These are phyloP conservation scores for Pipistrellus nathusii DNA, from an alignment of 2,797 vertebrate species.

Conservation along the genomic window DNA sequence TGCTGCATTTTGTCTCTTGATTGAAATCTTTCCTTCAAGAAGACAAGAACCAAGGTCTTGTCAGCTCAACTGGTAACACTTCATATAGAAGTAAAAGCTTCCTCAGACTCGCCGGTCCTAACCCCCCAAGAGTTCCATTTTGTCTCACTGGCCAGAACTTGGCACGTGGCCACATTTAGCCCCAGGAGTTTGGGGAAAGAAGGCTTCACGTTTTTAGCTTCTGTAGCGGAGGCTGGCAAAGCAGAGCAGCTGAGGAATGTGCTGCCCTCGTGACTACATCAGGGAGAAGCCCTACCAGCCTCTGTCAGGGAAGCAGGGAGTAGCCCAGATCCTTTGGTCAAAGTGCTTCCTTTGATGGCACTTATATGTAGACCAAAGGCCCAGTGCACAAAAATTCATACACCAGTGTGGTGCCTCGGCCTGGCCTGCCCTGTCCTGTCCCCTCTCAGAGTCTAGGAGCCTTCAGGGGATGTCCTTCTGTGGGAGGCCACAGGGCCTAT, in stretches of 20 bases:
- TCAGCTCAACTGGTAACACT: neutral
- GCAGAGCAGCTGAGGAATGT: neutral
- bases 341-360: neutral
- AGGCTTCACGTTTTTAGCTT: neutral
- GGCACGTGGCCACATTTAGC: neutral
- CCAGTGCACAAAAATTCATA: no score
- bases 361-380: neutral
- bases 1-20: neutral
- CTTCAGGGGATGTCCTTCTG: no score
- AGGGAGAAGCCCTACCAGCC: neutral
- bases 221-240: neutral
- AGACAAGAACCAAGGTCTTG: neutral
- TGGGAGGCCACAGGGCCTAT: no score
- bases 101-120: neutral
- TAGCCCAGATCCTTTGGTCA: neutral
- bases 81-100: neutral
- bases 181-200: neutral
- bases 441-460: no score
- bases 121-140: neutral
- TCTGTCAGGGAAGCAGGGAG: neutral
- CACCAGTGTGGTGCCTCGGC: no score
- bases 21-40: neutral
- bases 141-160: neutral
- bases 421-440: no score
- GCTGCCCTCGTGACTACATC: neutral